Evolutionary conservation across 1,140 invertebrate species (phyloP).

Genomic region (Dreissena rostriformis): DNA sequence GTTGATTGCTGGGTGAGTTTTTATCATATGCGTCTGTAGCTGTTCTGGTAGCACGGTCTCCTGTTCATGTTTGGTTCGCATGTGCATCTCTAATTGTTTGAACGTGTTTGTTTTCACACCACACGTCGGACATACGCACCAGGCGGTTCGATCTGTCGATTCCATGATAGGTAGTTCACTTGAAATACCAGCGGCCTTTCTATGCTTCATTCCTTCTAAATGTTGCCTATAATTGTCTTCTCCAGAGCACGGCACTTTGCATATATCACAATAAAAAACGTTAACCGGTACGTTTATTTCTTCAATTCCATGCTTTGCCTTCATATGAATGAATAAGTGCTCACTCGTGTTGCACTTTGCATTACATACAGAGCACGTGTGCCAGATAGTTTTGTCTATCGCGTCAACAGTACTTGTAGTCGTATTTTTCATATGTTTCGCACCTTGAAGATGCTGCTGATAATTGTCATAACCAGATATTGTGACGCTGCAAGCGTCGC

Average conservation of each 20-base stretch:
- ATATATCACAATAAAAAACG: slow-evolving; percentile 67
- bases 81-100: not conserved
- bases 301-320: not conserved
- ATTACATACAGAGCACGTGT: not conserved
- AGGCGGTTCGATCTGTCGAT: slow-evolving; percentile 34
- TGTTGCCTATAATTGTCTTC: slow-evolving; percentile 71
- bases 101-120: slow-evolving; percentile 15
- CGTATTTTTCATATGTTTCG: slow-evolving; percentile 64
- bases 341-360: not conserved
- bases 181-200: slow-evolving; percentile 42
- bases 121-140: slow-evolving; percentile 48
- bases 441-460: slow-evolving; percentile 67
- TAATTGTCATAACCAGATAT: slow-evolving; percentile 71
- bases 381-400: slow-evolving; percentile 1
- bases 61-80: not conserved
- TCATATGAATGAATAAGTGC: not conserved
- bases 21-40: not conserved
- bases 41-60: not conserved
- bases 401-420: not conserved
- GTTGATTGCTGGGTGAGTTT: not conserved
- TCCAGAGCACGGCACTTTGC: slow-evolving; percentile 67
- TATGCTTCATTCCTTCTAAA: slow-evolving; percentile 67
- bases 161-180: not conserved
- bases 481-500: slow-evolving; percentile 66
- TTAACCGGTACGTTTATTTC: not conserved